Conservation (phyloP, 1,140 invertebrate genomes). For the Cyclargus thomasi region DNA sequence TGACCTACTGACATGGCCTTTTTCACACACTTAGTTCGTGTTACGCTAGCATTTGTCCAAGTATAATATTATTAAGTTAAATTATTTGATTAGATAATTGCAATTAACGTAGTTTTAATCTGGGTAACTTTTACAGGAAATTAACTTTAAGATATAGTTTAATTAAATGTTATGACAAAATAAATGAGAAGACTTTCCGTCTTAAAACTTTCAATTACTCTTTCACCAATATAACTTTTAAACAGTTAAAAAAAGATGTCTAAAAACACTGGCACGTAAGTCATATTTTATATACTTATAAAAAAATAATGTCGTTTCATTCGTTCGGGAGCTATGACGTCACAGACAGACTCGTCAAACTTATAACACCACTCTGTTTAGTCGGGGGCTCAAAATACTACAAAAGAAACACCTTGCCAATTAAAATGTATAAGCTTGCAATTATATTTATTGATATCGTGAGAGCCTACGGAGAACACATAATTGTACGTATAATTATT, state of each 20-base stretch:
- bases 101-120: not conserved
- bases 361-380: no score
- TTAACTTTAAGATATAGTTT: no score
- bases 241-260: no score
- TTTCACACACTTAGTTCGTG: not conserved
- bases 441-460: not conserved
- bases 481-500: slow-evolving; percentile 7
- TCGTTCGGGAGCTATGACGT: no score
- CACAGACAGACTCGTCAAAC: no score
- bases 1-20: not conserved
- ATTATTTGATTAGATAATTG: not conserved
- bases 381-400: not conserved
- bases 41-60: not conserved
- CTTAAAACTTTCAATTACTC: no score
- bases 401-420: not conserved
- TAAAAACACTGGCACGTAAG: no score
- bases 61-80: not conserved
- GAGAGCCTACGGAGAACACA: not conserved
- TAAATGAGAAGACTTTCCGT: no score
- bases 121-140: not conserved
- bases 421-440: not conserved
- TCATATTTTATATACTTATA: no score
- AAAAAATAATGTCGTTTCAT: no score
- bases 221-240: no score
- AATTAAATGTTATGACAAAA: no score